Evolutionary conservation across 2,888 invertebrate genomes (phyloP).

Genomic region (Carcina quercana): DNA sequence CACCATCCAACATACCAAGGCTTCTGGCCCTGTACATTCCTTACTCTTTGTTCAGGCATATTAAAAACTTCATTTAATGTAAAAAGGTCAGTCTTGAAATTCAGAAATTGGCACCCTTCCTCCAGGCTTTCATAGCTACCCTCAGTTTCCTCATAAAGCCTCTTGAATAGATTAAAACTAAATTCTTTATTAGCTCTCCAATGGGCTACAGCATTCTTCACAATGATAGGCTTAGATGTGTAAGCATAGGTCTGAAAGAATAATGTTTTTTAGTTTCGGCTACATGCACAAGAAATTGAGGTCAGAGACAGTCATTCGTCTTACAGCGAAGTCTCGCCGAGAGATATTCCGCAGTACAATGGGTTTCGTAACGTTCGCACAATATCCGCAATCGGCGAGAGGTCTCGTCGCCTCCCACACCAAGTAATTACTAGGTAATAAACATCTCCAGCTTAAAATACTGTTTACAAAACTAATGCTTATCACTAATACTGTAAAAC

Average conservation of each 20-base stretch:
- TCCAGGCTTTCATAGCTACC: slow-evolving; percentile 84
- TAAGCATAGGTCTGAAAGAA: slow-evolving; percentile 79
- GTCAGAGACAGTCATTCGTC: slow-evolving; percentile 11
- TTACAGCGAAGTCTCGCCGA: slow-evolving; percentile 77
- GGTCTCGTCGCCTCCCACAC: slow-evolving; percentile 92
- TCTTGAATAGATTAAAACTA: slow-evolving; percentile 79
- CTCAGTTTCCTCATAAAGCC: slow-evolving; percentile 78
- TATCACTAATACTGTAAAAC: slow-evolving; percentile 34
- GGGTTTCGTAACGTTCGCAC: slow-evolving; percentile 79
- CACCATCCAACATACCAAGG: slow-evolving; percentile 96
- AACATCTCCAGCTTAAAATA: slow-evolving; percentile 79
- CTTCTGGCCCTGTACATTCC: slow-evolving; percentile 74
- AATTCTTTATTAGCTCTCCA: slow-evolving; percentile 85
- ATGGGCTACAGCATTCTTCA: slow-evolving; percentile 82
- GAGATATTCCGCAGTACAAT: slow-evolving; percentile 80
- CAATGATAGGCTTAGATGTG: slow-evolving; percentile 84
- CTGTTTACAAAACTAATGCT: slow-evolving; percentile 34
- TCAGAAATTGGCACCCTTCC: slow-evolving; percentile 90
- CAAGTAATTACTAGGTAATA: slow-evolving; percentile 88
- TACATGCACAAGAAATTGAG: not conserved
- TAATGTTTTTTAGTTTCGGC: slow-evolving; percentile 6
- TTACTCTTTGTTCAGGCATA: slow-evolving; percentile 80
- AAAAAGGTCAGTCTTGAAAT: slow-evolving; percentile 88
- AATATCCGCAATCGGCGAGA: slow-evolving; percentile 86
- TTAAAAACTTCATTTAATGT: slow-evolving; percentile 84